phyloP scores from a whole-genome alignment of 2,888 invertebrate genomes.

The Rhagonycha lutea region DNA sequence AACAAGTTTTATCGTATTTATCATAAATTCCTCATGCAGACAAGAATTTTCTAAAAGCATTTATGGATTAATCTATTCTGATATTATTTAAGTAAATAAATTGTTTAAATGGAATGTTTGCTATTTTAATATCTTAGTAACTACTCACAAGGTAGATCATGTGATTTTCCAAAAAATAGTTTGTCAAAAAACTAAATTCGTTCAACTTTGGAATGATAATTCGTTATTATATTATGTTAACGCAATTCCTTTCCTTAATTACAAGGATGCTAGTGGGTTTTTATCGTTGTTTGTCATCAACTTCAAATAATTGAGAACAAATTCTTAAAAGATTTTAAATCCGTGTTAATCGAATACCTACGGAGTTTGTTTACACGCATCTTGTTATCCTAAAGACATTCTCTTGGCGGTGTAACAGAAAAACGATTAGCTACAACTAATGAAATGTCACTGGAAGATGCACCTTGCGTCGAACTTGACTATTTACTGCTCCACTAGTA shows the following conservation, averaged over 20 bases:
- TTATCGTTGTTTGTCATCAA: neutral
- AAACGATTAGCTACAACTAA: conserved; percentile 48
- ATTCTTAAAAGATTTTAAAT: neutral
- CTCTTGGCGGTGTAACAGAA: conserved; percentile 41
- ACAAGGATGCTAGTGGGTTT: neutral
- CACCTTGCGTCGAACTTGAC: conserved; percentile 30
- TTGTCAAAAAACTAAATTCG: neutral
- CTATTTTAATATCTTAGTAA: neutral
- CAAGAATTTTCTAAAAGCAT: neutral
- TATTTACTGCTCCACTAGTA: conserved; percentile 29
- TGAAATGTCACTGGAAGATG: conserved; percentile 43
- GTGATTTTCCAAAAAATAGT: neutral
- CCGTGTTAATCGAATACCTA: conserved; percentile 7
- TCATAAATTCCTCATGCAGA: neutral
- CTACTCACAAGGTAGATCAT: neutral
- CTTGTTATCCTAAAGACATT: conserved; percentile 15
- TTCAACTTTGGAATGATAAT: too few species aligned
- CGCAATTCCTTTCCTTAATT: neutral
- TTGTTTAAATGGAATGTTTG: neutral
- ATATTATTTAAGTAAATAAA: neutral
- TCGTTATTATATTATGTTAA: neutral
- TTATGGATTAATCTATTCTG: neutral
- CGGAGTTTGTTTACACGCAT: conserved; percentile 16
- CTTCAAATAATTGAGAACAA: neutral
- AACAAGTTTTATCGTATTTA: neutral